phyloP scores from a whole-genome alignment of 2,113 vertebrate genomes.

The Phalacrocorax pelagicus region DNA sequence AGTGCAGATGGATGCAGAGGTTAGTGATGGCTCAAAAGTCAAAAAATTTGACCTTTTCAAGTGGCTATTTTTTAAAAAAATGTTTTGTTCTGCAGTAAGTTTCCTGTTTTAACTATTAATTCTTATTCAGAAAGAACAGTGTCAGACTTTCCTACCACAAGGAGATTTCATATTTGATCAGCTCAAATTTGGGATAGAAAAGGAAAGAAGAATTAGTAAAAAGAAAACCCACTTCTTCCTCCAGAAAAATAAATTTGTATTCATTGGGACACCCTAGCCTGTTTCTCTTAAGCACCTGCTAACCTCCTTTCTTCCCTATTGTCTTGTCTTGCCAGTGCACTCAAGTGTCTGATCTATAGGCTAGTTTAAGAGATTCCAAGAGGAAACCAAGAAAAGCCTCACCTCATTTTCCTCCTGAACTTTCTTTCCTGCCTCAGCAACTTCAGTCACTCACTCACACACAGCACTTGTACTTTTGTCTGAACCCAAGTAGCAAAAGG shows the following conservation, averaged over 20 bases:
- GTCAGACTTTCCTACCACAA: neutral
- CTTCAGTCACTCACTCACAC: neutral
- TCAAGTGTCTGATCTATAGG: neutral
- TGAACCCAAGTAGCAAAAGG: neutral
- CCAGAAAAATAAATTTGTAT: neutral
- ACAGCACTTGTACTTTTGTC: accelerated
- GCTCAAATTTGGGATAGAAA: neutral
- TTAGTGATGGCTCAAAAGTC: neutral
- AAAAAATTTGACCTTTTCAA: neutral
- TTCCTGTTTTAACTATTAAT: neutral
- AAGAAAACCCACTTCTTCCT: neutral
- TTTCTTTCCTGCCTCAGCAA: neutral
- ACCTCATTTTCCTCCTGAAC: neutral
- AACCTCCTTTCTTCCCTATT: neutral
- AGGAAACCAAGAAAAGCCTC: neutral
- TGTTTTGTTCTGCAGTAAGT: neutral
- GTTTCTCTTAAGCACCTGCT: neutral
- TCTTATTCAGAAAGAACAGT: neutral
- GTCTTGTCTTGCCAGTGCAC: neutral
- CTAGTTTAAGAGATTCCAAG: neutral
- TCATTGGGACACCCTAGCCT: neutral
- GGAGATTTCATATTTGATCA: neutral
- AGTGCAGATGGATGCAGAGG: neutral
- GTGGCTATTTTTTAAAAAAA: neutral
- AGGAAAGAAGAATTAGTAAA: neutral